Conservation (phyloP, 2,888 invertebrate genomes). For the Copidosoma aretas region DNA sequence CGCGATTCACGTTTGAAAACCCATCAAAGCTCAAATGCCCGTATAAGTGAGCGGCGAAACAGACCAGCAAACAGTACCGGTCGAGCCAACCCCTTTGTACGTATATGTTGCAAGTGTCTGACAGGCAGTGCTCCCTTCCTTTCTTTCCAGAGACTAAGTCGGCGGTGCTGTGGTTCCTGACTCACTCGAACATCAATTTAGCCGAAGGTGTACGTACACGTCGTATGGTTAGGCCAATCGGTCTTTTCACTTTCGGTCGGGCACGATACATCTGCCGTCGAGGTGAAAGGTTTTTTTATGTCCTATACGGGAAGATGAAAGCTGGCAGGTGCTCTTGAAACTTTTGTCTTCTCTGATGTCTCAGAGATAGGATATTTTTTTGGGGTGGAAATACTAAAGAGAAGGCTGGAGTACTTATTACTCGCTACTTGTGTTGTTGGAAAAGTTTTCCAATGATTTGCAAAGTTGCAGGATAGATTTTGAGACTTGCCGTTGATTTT, state of each 20-base stretch:
- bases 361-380: no score
- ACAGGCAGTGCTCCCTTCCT: neutral
- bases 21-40: constrained; percentile 34
- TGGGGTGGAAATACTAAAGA: no score
- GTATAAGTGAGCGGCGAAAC: constrained; percentile 32
- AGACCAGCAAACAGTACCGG: constrained; percentile 20
- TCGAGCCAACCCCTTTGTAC: neutral
- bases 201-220: constrained; percentile 8
- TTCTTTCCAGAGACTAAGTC: neutral
- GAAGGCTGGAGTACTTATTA: no score
- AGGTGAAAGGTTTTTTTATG: no score
- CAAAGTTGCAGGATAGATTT: no score
- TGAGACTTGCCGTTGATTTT: no score
- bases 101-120: neutral
- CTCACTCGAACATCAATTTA: constrained; percentile 27
- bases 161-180: neutral
- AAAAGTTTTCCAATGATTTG: no score
- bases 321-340: no score
- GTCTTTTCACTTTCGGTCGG: constrained; percentile 16
- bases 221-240: constrained; percentile 1
- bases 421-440: no score
- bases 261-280: neutral
- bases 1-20: constrained; percentile 26
- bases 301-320: no score
- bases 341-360: no score